phyloP scores from a whole-genome alignment of 2,113 vertebrate genomes.

The Guaruba guarouba region DNA sequence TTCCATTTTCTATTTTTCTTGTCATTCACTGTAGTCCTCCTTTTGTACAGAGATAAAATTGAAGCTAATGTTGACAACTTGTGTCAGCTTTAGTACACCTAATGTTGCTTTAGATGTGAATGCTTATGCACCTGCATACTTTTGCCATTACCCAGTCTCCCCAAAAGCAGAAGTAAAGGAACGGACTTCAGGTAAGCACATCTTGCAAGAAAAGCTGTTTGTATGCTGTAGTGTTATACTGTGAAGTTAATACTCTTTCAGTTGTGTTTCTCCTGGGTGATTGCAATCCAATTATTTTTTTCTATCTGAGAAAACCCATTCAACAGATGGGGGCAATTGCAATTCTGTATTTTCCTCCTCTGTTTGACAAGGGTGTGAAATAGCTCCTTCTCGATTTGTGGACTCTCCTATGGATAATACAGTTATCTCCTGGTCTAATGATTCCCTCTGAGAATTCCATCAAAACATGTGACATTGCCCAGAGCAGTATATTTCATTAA shows the following conservation, averaged over 20 bases:
- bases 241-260: constrained; percentile 23
- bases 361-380: not conserved
- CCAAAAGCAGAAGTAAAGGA: not conserved
- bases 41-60: not conserved
- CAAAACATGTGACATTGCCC: constrained; percentile 30
- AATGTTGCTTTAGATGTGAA: not conserved
- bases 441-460: constrained; percentile 37
- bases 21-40: not conserved
- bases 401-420: not conserved
- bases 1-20: not conserved
- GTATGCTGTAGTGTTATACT: not conserved
- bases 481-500: constrained; percentile 28
- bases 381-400: constrained; percentile 11
- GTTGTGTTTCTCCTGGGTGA: constrained; percentile 17
- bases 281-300: constrained; percentile 47
- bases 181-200: not conserved
- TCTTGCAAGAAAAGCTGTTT: constrained; percentile 34
- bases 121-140: not conserved
- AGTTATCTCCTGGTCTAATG: constrained; percentile 20
- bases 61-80: not conserved
- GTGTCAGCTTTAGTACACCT: not conserved
- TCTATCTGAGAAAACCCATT: constrained; percentile 25
- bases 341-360: constrained; percentile 1
- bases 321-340: constrained; percentile 7
- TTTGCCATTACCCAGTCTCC: not conserved